These are phyloP conservation scores for Frankliniella fusca DNA, from an alignment of 2,888 invertebrate genomes.

Conservation along the genomic window DNA sequence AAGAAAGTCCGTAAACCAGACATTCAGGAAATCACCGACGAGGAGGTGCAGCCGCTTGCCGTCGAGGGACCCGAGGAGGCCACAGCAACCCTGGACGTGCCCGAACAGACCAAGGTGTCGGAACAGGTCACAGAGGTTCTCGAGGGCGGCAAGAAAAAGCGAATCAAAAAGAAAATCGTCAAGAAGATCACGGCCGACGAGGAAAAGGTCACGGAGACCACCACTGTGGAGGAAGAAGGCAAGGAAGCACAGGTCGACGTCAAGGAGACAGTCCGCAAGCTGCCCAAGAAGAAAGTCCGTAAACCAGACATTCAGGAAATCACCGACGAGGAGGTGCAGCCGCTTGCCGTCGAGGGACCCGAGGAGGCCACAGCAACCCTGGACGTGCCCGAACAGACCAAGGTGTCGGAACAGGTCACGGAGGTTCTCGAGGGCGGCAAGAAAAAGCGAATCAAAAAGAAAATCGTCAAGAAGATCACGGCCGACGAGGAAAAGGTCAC, in stretches of 20 bases:
- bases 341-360: not conserved
- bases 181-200: constrained; percentile 36
- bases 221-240: not conserved
- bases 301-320: not conserved
- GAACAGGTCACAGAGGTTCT: constrained; percentile 8
- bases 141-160: constrained; percentile 31
- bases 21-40: constrained; percentile 21
- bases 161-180: constrained; percentile 31
- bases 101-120: not conserved
- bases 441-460: constrained; percentile 32
- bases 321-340: not conserved
- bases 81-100: constrained; percentile 35
- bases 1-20: not conserved
- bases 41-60: not conserved
- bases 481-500: constrained; percentile 39
- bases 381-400: constrained; percentile 45
- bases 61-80: constrained; percentile 39
- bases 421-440: constrained; percentile 8
- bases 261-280: not conserved
- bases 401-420: constrained; percentile 37
- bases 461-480: constrained; percentile 41
- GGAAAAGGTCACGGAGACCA: constrained; percentile 39
- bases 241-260: not conserved
- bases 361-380: constrained; percentile 37
- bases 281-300: not conserved